A percentile compares a stretch with the other conserved stretches of the same genome.
Conservation (phyloP, 2,113 vertebrate genomes). For the Grus americana region DNA sequence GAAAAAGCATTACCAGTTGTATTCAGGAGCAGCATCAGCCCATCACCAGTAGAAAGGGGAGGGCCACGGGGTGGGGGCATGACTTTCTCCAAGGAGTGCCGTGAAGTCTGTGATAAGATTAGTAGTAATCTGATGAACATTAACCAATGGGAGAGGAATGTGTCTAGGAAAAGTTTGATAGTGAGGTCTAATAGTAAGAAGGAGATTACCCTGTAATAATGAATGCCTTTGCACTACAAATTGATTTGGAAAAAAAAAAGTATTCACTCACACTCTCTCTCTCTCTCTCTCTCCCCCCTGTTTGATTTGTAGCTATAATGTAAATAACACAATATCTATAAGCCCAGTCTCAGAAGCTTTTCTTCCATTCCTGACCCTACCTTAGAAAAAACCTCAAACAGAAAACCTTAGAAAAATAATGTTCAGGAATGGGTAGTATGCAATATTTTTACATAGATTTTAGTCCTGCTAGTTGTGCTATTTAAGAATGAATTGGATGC, state of each 20-base stretch:
- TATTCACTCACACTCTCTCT: neutral
- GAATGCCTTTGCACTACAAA: neutral
- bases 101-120: neutral
- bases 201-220: neutral
- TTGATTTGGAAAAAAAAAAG: neutral
- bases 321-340: neutral
- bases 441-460: constrained; percentile 8
- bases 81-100: neutral
- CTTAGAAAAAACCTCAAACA: neutral
- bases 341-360: neutral
- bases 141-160: neutral
- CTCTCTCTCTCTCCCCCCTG: neutral
- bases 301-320: constrained; percentile 16
- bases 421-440: neutral
- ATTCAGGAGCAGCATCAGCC: neutral
- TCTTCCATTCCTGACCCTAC: neutral
- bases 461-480: neutral
- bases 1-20: neutral
- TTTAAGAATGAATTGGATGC: neutral
- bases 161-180: neutral
- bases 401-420: neutral
- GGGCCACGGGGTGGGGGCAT: too few relatives aligned
- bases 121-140: neutral
- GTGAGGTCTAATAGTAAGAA: neutral
- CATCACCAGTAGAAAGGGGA: neutral